Evolutionary conservation across 2,888 invertebrate genomes (phyloP).

Genomic region (Abscondita cerata): DNA sequence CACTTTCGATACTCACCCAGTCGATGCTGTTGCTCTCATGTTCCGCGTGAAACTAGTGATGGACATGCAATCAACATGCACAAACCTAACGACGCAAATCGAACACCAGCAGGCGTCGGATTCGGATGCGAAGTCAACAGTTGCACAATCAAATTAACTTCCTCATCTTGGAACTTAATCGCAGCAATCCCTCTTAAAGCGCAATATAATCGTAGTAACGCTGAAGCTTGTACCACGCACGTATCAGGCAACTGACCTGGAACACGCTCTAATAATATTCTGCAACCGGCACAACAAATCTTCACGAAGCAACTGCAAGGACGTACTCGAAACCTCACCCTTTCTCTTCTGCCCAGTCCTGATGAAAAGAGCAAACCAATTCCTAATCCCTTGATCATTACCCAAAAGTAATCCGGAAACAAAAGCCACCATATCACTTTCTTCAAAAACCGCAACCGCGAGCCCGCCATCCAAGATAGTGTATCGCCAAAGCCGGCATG

Average conservation of each 20-base stretch:
- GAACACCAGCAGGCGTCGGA: slow-evolving; percentile 88
- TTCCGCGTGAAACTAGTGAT: slow-evolving; percentile 74
- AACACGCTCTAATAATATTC: slow-evolving; percentile 67
- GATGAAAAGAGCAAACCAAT: slow-evolving; percentile 93
- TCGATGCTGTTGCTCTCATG: slow-evolving; percentile 88
- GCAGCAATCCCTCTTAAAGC: slow-evolving; percentile 92
- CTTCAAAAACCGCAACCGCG: slow-evolving; percentile 43
- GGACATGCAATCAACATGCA: slow-evolving; percentile 96
- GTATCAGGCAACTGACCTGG: slow-evolving; percentile 68
- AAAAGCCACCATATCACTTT: slow-evolving; percentile 59
- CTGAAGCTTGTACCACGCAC: slow-evolving; percentile 85
- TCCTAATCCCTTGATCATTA: slow-evolving; percentile 85
- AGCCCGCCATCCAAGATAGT: slow-evolving; percentile 72
- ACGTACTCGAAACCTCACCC: slow-evolving; percentile 73
- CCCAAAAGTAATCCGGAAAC: slow-evolving; percentile 87
- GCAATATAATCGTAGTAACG: slow-evolving; percentile 87
- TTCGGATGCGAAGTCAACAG: slow-evolving; percentile 88
- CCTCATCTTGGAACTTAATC: slow-evolving; percentile 93
- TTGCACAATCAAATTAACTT: slow-evolving; percentile 82
- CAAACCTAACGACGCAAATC: slow-evolving; percentile 90
- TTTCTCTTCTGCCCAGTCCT: slow-evolving; percentile 86
- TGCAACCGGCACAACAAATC: slow-evolving; percentile 78
- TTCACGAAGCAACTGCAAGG: slow-evolving; percentile 74
- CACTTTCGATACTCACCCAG: slow-evolving; percentile 65
- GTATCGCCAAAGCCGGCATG: slow-evolving; percentile 87